Base-by-base conservation (phyloP, 2,888 invertebrate species). In the Anodontia alba region DNA sequence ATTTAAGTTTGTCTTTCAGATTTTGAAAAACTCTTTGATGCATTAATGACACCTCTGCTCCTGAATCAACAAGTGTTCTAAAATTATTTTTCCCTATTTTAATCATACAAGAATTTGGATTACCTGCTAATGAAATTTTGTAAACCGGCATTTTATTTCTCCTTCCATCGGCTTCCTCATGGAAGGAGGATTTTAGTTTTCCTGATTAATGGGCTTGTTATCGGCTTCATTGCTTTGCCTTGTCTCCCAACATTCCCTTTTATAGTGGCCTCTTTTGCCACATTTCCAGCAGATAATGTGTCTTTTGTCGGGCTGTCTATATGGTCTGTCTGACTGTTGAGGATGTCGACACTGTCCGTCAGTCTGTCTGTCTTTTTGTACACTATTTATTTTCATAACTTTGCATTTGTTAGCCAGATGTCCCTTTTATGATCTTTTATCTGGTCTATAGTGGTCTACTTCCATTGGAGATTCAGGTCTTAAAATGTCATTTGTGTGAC, bases 21-120 rank as follows among this genome's bases (percentile, higher is more conserved):
- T 36, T 26, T 33, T 76, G 20, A 76, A 26, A 76, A 0, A 62
- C 76, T 46, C 51, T 66, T 33, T 26, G 38, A 72, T 77, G 76
- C 0, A 77, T 31, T n/a, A 66, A n/a, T n/a, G n/a, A n/a, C n/a
- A n/a, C n/a, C n/a, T n/a, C n/a, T n/a, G n/a, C n/a, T n/a, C n/a
- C n/a, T 38, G 12, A 33, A 36, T 66, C 66, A 20, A 66, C 66
- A 15, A 66, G 66, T 8, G 66, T 10, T 7, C 73, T 36, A 26
- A 73, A 26, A 8, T 10, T 38, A n/a, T 42, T 66, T 62, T 62
- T 23, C 38, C 57, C n/a, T n/a, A n/a, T n/a, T n/a, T n/a, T n/a
- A n/a, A n/a, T n/a, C n/a, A n/a, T n/a, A n/a, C n/a, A n/a, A n/a
- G n/a, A n/a, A n/a, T n/a, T n/a, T n/a, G n/a, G n/a, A n/a, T n/a